A percentile compares a stretch with the other conserved stretches of the same genome.
phyloP scores from a whole-genome alignment of 1,140 invertebrate genomes.

The Zaprionus camerounensis region DNA sequence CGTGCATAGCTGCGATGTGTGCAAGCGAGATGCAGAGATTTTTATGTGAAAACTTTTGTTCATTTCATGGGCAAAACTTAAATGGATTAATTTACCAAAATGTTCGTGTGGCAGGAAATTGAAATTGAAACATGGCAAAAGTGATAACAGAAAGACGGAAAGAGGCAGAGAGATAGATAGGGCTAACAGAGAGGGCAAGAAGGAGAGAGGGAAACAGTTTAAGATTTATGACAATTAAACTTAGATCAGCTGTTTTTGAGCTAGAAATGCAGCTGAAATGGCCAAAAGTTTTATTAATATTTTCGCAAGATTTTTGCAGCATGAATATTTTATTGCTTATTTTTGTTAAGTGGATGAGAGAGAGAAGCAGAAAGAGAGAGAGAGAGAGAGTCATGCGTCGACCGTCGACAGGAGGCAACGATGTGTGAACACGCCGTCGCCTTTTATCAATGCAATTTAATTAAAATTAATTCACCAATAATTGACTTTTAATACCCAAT shows the following conservation, averaged over 20 bases:
- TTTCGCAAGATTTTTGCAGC: conserved; percentile 53
- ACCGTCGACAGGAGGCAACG: conserved; percentile 48
- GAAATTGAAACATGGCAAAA: conserved; percentile 55
- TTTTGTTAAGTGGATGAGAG: conserved; percentile 17
- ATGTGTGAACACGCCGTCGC: conserved; percentile 52
- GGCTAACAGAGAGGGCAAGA: no score
- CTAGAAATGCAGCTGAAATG: conserved; percentile 44
- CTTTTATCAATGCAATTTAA: conserved; percentile 76
- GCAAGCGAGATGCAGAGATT: conserved; percentile 28
- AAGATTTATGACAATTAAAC: conserved; percentile 50
- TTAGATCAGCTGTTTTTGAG: conserved; percentile 56
- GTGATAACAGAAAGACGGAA: conserved; percentile 30
- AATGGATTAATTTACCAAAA: conserved; percentile 80
- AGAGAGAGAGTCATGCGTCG: neutral
- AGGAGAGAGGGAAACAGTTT: conserved; percentile 4
- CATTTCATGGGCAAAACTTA: conserved; percentile 79
- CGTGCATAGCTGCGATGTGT: neutral
- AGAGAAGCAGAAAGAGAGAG: neutral
- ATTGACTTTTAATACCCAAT: conserved; percentile 80
- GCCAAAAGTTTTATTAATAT: conserved; percentile 67
- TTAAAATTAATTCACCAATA: conserved; percentile 76
- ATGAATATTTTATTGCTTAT: conserved; percentile 75
- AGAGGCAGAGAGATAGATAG: conserved; percentile 44
- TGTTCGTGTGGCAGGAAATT: conserved; percentile 73
- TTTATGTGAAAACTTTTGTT: conserved; percentile 80